These are phyloP conservation scores for Hybognathus amarus DNA, from an alignment of 2,797 vertebrate species.

Conservation along the genomic window DNA sequence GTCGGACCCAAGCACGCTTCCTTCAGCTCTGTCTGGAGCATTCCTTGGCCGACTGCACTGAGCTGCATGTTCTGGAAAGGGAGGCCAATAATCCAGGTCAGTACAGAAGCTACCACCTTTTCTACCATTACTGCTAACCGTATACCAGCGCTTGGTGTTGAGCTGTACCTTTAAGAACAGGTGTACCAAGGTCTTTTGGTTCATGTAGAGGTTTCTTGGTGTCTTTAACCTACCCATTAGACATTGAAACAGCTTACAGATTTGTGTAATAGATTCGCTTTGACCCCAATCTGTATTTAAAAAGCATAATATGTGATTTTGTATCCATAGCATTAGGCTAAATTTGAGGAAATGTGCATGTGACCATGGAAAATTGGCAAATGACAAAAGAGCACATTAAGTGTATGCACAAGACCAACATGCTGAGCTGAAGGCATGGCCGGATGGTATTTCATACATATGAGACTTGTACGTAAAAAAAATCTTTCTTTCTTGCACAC, in stretches of 20 bases:
- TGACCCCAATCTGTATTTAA: background rate
- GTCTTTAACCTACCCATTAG: background rate
- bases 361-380: slow-evolving; percentile 76
- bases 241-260: background rate
- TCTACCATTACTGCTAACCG: background rate
- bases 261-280: background rate
- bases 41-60: slow-evolving; percentile 92
- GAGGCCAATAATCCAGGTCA: slow-evolving; percentile 97
- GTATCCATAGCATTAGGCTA: slow-evolving; percentile 1
- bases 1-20: slow-evolving; percentile 95
- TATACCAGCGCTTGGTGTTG: background rate
- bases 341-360: slow-evolving; percentile 64
- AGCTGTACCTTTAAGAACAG: slow-evolving; percentile 2
- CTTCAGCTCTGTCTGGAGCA: slow-evolving; percentile 98
- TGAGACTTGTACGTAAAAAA: background rate
- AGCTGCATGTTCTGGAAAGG: slow-evolving; percentile 92
- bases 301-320: background rate
- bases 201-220: background rate
- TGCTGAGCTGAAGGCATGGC: slow-evolving; percentile 55
- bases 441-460: slow-evolving; percentile 45
- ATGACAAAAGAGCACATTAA: slow-evolving; percentile 66
- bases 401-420: slow-evolving; percentile 41
- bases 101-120: slow-evolving; percentile 50
- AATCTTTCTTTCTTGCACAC: background rate
- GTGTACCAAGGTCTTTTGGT: background rate